Evolutionary conservation across 2,797 vertebrate species (phyloP).

Genomic region (Acropternis orthonyx): DNA sequence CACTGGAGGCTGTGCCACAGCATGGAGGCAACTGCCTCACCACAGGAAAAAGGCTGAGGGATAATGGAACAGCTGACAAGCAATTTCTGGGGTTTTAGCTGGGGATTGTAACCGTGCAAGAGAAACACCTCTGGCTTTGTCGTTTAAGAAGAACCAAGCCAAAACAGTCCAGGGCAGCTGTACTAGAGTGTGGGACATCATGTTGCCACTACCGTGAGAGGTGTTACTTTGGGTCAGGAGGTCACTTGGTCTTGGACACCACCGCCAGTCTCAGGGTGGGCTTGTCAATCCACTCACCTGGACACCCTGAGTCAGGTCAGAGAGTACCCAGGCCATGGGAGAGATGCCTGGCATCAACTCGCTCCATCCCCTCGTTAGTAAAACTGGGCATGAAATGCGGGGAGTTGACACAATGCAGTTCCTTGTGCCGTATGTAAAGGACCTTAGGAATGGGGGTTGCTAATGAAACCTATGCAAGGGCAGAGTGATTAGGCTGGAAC

Average conservation of each 20-base stretch:
- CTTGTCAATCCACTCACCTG: fast-evolving
- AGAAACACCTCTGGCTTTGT: not conserved
- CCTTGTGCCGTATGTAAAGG: not conserved
- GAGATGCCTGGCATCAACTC: not conserved
- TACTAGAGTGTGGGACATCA: fast-evolving
- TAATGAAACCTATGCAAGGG: not conserved
- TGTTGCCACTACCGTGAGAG: fast-evolving
- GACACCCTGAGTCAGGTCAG: fast-evolving
- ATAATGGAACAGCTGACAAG: not conserved
- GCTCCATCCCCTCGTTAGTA: not conserved
- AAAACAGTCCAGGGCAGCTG: not conserved
- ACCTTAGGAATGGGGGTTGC: not conserved
- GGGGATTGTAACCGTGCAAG: not conserved
- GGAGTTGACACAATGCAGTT: not conserved
- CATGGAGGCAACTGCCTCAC: not conserved
- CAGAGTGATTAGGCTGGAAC: conserved; percentile 14
- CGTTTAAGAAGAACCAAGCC: not conserved
- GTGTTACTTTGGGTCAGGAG: fast-evolving
- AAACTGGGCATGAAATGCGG: fast-evolving
- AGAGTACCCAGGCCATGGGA: not conserved
- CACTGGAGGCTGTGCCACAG: not conserved
- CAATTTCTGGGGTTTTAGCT: not conserved
- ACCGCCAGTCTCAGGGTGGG: fast-evolving
- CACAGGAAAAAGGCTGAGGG: not conserved
- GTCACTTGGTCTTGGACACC: not conserved